Evolutionary conservation across 2,113 vertebrate species (phyloP).

Genomic region (Entomyzon cyanotis): DNA sequence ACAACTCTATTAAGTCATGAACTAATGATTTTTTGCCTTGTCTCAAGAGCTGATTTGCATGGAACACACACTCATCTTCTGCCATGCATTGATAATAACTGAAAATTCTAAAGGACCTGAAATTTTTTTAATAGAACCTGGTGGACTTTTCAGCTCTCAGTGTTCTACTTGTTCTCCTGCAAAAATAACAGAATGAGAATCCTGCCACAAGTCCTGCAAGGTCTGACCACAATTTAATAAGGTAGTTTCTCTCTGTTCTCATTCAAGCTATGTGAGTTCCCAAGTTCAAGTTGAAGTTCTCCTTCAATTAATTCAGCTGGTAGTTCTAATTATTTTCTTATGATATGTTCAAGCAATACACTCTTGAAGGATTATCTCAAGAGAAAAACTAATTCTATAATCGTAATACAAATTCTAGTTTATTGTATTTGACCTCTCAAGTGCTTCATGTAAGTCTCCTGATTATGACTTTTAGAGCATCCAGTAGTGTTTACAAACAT

Average conservation of each 20-base stretch:
- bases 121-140: not conserved
- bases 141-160: not conserved
- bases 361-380: not conserved
- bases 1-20: not conserved
- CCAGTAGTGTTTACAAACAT: not conserved
- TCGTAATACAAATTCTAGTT: not conserved
- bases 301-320: not conserved
- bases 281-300: not conserved
- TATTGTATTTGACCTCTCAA: not conserved
- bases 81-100: not conserved
- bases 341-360: not conserved
- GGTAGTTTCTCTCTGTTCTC: not conserved
- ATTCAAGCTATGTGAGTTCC: not conserved
- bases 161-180: too few species aligned
- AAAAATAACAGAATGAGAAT: not conserved
- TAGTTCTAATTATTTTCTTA: conserved; percentile 1
- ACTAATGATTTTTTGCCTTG: not conserved
- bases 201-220: not conserved
- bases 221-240: not conserved
- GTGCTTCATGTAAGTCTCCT: not conserved
- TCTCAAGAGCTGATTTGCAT: not conserved
- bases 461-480: not conserved
- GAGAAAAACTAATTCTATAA: not conserved
- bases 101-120: not conserved
- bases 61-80: not conserved